Evolutionary conservation across 2,888 invertebrate genomes (phyloP), one percentile per base, ranked within the genome.

Genomic region (Chymomyza caudatula): DNA sequence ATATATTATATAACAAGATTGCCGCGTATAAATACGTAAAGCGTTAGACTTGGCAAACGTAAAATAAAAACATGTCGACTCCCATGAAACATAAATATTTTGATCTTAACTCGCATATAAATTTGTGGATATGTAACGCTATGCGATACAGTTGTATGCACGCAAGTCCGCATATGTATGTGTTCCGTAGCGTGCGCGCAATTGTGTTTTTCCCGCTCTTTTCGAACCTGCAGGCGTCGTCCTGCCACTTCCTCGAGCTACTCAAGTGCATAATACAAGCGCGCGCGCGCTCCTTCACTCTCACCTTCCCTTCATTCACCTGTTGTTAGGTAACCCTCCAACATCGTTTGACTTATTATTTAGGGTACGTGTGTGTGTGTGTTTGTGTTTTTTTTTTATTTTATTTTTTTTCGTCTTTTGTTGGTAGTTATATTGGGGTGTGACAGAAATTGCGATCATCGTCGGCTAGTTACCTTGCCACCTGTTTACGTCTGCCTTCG

Each of bases 251-350:
- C 15, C 53, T 15, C 3, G 11, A 23, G 22, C 56, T 56, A 22
- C 56, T 43, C 55, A 55, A 15, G 20, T 56, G 56, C 57, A 42
- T 44, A 55, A 37, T 25, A 13, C 13, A 23, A 55, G 78, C 71
- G 60, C 60, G 70, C 54, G 43, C 62, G 65, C 69, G 54, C 51
- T 59, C 22, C 17, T 29, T 25, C 37, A n/a, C 29, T n/a, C 29
- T 2, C 11, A 37, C 8, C 54, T 29, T 54, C 6, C 64, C 25
- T 42, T 67, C 56, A 63, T 69, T 81, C 86, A 86, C 82, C 82
- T 86, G 82, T 85, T 85, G 73, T 74, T 85, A 85, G 86, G 85
- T 86, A 79, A 85, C 80, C 84, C 85, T 85, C 59, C 56, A 51
- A 62, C 67, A 66, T 55, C 67, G 44, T 61, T 65, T 62, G 69